Base-by-base conservation (phyloP, 2,888 invertebrate genomes). In the Agrotis exclamationis region DNA sequence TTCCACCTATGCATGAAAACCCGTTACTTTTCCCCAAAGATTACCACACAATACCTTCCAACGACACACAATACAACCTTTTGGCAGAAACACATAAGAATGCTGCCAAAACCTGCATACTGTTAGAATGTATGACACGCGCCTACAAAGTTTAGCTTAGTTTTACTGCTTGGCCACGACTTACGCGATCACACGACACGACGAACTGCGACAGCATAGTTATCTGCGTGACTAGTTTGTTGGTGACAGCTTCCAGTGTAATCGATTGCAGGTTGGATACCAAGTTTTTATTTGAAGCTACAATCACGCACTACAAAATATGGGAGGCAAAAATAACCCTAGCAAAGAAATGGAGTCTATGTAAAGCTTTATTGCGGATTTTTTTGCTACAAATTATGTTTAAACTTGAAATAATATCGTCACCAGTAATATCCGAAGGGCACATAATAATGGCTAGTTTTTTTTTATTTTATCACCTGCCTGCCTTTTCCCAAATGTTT, bases 31-130 rank as follows among this genome's bases (percentile, higher is more conserved):
- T 58, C 62, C 53, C 48, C 50, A 56, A 54, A 76, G 63, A 69
- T 74, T 69, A 72, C 71, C 33, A 47, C 63, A 74, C 74, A 63
- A 82, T 82, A 84, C 77, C 63, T 74, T 76, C 50, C 60, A 50
- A 24, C 28, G 54, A n/a, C 39, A n/a, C 54, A 72, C 65, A 76
- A 74, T 73, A 79, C 76, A 75, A 54, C 70, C 68, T 77, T 72
- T 84, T 83, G 84, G 85, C 84, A 82, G 68, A 50, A 74, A 67
- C 76, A 79, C 59, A 69, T 65, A 82, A 81, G 79, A 74, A 74
- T 79, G 54, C 74, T 76, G 83, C 83, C 84, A 85, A 83, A 69
- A 73, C 51, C 63, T 76, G 83, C 70, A 77, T 85, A 82, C 67
- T 51, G 58, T 65, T 79, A 67, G 59, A 70, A 84, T 72, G 65